A percentile compares a stretch with the other conserved stretches of the same genome.
phyloP scores from a whole-genome alignment of 64 coral and sea anemone species.

The Montipora sp. region DNA sequence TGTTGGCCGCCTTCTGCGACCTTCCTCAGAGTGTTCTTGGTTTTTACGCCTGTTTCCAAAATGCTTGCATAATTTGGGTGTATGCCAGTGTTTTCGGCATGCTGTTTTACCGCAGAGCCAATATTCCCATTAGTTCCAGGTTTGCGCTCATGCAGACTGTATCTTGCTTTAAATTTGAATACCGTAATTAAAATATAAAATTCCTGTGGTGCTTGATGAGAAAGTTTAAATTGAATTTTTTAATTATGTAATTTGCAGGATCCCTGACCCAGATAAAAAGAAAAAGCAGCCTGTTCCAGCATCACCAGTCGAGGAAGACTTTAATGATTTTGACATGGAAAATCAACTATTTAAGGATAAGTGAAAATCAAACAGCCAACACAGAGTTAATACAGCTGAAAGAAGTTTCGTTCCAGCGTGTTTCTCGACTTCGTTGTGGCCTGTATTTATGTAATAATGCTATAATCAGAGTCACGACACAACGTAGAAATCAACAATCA shows the following conservation, averaged over 20 bases:
- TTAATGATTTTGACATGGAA: not conserved
- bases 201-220: not conserved
- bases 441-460: too few relatives aligned
- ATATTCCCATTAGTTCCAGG: too few relatives aligned
- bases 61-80: too few relatives aligned
- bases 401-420: not conserved
- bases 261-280: not conserved
- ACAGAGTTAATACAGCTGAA: not conserved
- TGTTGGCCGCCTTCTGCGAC: too few relatives aligned
- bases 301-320: not conserved
- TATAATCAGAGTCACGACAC: too few relatives aligned
- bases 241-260: not conserved
- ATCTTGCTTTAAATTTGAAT: not conserved
- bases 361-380: not conserved
- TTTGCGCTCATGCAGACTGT: too few relatives aligned
- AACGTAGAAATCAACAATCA: too few relatives aligned
- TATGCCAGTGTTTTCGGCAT: too few relatives aligned
- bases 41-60: too few relatives aligned
- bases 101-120: too few relatives aligned
- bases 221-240: not conserved
- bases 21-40: too few relatives aligned
- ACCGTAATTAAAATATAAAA: too few relatives aligned
- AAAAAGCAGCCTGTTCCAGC: not conserved
- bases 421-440: not conserved
- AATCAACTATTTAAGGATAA: not conserved